Evolutionary conservation across 2,888 invertebrate genomes (phyloP).

Genomic region (Drosophila eohydei): DNA sequence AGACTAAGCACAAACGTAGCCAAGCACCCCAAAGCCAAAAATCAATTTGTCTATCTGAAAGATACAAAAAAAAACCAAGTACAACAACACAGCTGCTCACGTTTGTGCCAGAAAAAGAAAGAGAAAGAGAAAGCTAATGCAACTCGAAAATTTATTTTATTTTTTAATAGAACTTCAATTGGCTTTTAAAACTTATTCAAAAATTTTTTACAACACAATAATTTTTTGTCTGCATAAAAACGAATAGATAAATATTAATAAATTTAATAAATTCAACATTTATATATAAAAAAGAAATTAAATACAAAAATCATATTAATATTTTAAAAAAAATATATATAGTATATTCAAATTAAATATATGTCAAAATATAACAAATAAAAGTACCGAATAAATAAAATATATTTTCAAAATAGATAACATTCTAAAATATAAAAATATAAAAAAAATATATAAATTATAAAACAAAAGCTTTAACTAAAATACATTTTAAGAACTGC

Average conservation of each 20-base stretch:
- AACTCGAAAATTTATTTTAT: conserved; percentile 15
- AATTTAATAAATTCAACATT: not conserved
- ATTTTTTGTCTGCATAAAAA: conserved; percentile 40
- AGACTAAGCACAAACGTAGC: conserved; percentile 71
- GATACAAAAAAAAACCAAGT: conserved; percentile 10
- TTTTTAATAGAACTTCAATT: conserved; percentile 39
- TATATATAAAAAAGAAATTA: not conserved
- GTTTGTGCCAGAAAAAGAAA: conserved; percentile 61
- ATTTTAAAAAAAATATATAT: not conserved
- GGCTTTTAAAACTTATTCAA: conserved; percentile 33
- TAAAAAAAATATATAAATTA: not conserved
- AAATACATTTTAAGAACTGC: no score
- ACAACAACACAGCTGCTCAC: conserved; percentile 39
- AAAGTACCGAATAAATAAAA: no score
- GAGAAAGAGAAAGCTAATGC: conserved; percentile 2
- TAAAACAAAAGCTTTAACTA: no score
- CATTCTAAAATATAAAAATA: not conserved
- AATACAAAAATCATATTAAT: not conserved
- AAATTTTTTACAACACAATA: conserved; percentile 4
- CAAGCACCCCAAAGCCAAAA: conserved; percentile 43
- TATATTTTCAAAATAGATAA: not conserved
- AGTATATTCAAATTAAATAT: not conserved
- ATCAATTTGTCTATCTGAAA: conserved; percentile 3
- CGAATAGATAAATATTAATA: not conserved
- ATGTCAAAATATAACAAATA: not conserved